Conservation (phyloP, 2,888 invertebrate genomes). For the Dinocampus coccinellae region DNA sequence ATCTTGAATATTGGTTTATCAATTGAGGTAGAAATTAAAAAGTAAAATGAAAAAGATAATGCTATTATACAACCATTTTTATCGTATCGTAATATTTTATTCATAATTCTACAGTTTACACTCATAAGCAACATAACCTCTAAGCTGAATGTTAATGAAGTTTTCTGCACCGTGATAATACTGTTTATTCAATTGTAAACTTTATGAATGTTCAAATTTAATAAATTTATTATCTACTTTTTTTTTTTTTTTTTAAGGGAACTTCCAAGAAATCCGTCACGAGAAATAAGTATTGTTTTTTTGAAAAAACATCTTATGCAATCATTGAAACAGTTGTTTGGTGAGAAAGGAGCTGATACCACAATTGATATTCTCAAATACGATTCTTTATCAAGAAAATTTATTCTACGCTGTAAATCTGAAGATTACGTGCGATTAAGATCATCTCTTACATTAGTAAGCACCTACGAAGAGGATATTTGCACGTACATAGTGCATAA, state of each 20-base stretch:
- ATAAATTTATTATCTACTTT: neutral
- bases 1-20: no score
- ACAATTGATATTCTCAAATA: constrained; percentile 75
- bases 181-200: constrained; percentile 6
- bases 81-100: neutral
- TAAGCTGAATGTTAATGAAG: neutral
- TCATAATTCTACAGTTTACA: neutral
- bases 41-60: neutral
- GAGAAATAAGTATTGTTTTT: constrained; percentile 70
- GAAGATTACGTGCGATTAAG: constrained; percentile 73
- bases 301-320: constrained; percentile 74
- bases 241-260: constrained; percentile 66
- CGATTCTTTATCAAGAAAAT: constrained; percentile 67
- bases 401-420: constrained; percentile 72
- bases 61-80: neutral
- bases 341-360: constrained; percentile 72
- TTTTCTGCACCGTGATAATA: neutral
- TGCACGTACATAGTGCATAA: constrained; percentile 73
- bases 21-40: neutral
- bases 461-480: constrained; percentile 68
- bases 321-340: constrained; percentile 72
- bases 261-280: constrained; percentile 64
- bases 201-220: neutral
- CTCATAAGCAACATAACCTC: neutral
- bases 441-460: constrained; percentile 73